A percentile compares a stretch with the other conserved stretches of the same genome.
These are phyloP conservation scores for Pseudorectes ferrugineus DNA, from an alignment of 2,113 vertebrate genomes.

Conservation along the genomic window DNA sequence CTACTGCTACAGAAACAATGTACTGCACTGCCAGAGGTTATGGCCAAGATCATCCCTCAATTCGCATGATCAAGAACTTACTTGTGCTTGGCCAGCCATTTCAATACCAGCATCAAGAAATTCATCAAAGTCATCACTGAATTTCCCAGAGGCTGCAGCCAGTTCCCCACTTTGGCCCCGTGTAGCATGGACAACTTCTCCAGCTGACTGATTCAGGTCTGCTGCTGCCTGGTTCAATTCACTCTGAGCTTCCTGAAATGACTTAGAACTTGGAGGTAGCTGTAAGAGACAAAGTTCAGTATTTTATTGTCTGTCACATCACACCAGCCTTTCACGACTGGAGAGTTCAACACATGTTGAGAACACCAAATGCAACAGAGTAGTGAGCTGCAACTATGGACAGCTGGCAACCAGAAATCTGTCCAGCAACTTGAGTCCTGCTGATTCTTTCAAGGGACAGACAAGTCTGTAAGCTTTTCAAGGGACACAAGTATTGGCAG, in stretches of 20 bases:
- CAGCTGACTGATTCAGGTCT: constrained; percentile 95
- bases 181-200: constrained; percentile 95
- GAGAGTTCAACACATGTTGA: neutral
- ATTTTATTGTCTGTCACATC: neutral
- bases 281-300: constrained; percentile 19
- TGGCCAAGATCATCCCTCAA: neutral
- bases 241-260: constrained; percentile 96
- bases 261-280: constrained; percentile 92
- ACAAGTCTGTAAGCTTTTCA: neutral
- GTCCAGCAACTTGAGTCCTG: neutral
- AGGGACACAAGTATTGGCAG: neutral
- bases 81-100: constrained; percentile 98
- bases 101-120: constrained; percentile 98
- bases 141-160: constrained; percentile 93
- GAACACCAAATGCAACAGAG: neutral
- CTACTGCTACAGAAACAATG: neutral
- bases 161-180: constrained; percentile 91
- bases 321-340: neutral
- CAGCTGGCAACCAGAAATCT: neutral
- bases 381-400: neutral
- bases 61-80: constrained; percentile 23
- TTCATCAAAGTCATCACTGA: constrained; percentile 97
- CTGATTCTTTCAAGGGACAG: neutral
- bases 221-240: constrained; percentile 96
- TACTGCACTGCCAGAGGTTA: neutral